Percentiles rank a stretch among this genome's conserved stretches.
Conservation (phyloP, 2,113 vertebrate genomes). For the Limanda limanda region DNA sequence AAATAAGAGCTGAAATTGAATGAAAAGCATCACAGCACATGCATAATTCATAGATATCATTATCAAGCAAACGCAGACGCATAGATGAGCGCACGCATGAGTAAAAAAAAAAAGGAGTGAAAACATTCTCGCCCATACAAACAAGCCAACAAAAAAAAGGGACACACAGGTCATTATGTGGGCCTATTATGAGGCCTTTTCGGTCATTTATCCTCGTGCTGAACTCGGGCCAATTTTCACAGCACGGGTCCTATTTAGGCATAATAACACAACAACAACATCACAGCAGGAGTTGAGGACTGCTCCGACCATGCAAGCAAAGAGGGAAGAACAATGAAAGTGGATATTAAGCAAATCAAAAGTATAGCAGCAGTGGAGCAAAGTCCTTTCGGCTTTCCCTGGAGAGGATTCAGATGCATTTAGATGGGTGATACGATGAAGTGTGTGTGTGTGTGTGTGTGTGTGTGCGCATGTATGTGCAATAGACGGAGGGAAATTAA, state of each 20-base stretch:
- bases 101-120: constrained; percentile 34
- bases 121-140: constrained; percentile 52
- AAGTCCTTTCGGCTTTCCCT: constrained; percentile 23
- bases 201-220: constrained; percentile 69
- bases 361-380: constrained; percentile 14
- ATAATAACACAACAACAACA: constrained; percentile 68
- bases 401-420: constrained; percentile 29
- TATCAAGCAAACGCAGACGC: constrained; percentile 74
- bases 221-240: constrained; percentile 72
- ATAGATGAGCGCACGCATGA: constrained; percentile 61
- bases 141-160: neutral
- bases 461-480: neutral
- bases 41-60: constrained; percentile 81
- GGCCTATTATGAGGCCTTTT: constrained; percentile 69
- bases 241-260: constrained; percentile 66
- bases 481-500: constrained; percentile 24
- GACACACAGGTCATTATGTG: constrained; percentile 61
- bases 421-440: constrained; percentile 5
- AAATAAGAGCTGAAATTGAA: constrained; percentile 78
- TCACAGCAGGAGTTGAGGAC: constrained; percentile 40
- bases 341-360: constrained; percentile 55
- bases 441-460: neutral
- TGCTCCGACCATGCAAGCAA: constrained; percentile 17
- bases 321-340: constrained; percentile 32
- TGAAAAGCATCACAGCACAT: constrained; percentile 78